phyloP scores from a whole-genome alignment of 2,113 vertebrate species.

The Turdus rufiventris region DNA sequence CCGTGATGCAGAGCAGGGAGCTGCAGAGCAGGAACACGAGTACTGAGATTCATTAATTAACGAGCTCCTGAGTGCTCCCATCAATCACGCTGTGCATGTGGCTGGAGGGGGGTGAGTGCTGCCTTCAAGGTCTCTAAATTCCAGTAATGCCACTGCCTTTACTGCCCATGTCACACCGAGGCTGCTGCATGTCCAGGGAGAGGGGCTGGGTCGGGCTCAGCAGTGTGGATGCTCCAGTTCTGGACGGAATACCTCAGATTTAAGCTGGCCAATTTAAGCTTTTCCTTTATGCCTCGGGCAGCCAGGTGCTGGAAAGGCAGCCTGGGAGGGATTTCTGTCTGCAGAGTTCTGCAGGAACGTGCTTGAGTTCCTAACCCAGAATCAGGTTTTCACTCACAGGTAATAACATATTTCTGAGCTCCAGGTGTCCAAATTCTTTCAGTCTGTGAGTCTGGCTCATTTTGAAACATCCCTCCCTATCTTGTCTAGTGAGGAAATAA shows the following conservation, averaged over 20 bases:
- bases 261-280: background rate
- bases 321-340: background rate
- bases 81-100: fast-evolving
- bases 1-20: background rate
- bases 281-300: background rate
- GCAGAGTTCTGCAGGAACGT: background rate
- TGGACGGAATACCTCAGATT: background rate
- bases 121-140: background rate
- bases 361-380: background rate
- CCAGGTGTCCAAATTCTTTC: background rate
- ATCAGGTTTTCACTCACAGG: background rate
- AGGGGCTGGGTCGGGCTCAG: background rate
- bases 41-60: background rate
- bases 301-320: background rate
- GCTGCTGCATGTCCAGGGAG: background rate
- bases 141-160: background rate
- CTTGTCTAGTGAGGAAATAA: background rate
- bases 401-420: background rate
- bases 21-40: background rate
- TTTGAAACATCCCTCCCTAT: background rate
- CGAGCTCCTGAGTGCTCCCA: background rate
- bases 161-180: background rate
- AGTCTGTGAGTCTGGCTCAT: background rate
- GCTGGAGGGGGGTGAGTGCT: background rate
- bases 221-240: fast-evolving